Conservation (phyloP, 1,140 invertebrate genomes). For the Prorops nasuta region DNA sequence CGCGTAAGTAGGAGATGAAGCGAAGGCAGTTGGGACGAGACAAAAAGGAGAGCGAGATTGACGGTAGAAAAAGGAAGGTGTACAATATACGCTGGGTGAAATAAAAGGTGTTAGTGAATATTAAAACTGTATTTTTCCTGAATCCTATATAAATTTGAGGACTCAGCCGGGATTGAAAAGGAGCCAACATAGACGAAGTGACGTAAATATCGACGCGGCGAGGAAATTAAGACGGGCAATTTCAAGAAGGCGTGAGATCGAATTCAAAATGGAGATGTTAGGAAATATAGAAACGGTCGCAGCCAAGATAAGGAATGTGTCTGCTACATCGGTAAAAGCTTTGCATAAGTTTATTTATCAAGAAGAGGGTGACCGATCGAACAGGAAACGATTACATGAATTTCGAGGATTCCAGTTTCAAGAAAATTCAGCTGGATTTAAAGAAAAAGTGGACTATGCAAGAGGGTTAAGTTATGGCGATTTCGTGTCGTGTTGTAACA, state of each 20-base stretch:
- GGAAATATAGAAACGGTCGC: neutral
- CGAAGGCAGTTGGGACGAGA: too few species aligned
- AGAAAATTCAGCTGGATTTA: neutral
- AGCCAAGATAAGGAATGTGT: neutral
- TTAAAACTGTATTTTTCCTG: neutral
- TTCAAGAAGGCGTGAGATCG: neutral
- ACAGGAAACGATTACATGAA: neutral
- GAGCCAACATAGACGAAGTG: too few species aligned
- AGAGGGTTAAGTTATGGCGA: neutral
- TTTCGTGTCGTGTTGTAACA: constrained; percentile 3
- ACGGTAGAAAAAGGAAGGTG: too few species aligned
- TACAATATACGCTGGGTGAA: too few species aligned
- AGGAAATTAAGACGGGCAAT: neutral
- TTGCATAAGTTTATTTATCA: constrained; percentile 1
- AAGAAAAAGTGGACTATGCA: neutral
- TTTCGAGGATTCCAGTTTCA: neutral
- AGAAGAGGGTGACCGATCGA: neutral
- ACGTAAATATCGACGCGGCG: neutral
- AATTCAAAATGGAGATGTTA: constrained; percentile 2
- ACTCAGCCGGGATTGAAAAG: neutral
- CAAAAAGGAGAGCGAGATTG: too few species aligned
- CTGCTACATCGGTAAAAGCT: neutral
- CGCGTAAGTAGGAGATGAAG: neutral
- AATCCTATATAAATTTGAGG: neutral
- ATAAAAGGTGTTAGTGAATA: too few species aligned